Base-by-base conservation (phyloP, 37 sponge, comb jelly and placozoan genomes). In the Halichondria panicea region DNA sequence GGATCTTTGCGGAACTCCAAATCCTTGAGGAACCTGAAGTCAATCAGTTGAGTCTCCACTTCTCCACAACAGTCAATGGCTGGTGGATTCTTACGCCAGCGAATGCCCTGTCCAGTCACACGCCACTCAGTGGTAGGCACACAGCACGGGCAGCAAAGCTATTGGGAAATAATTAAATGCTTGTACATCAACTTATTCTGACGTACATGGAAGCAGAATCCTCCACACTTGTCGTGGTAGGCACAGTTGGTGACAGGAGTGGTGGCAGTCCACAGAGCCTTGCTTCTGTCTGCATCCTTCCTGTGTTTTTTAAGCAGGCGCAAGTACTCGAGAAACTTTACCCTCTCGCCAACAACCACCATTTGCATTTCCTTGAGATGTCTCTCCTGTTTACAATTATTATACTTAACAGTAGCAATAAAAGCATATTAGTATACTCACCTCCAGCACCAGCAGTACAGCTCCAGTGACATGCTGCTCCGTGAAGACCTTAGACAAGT, bases 1-100 rank as follows among this genome's bases (percentile, higher is more conserved):
- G 90, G 81, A 4, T 76, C 68, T 45, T 63, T 75, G n/a, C 75
- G 68, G 11, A 89, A 34, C 58, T 89, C 90, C 46, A 89, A 57
- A 55, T 89, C 90, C 63, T 89, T 89, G 69, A 89, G 43, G 77
- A 89, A 89, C 24, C 90, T 81, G 56, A 63, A 89, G 71, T 89
- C 90, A 58, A 89, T 80, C 42, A 89, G 80, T 59, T 89, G 81
- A 0, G 85, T 84, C 66, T 84, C 81, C 34, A 68, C 87, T 55
- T 89, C 81, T 70, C 90, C 90, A 58, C 85, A 80, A 58, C 80
- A 68, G 78, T 89, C 70, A 46, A 89, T 67, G 24, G 81, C 55
- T 33, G 85, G 72, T 33, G 77, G 55, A 52, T 84, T 80, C 69
- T 74, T 80, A 65, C 85, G 84, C 77, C 76, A 84, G 32, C 90